Evolutionary conservation across 2,113 vertebrate genomes (phyloP).

Genomic region (Todiramphus saurophagus): DNA sequence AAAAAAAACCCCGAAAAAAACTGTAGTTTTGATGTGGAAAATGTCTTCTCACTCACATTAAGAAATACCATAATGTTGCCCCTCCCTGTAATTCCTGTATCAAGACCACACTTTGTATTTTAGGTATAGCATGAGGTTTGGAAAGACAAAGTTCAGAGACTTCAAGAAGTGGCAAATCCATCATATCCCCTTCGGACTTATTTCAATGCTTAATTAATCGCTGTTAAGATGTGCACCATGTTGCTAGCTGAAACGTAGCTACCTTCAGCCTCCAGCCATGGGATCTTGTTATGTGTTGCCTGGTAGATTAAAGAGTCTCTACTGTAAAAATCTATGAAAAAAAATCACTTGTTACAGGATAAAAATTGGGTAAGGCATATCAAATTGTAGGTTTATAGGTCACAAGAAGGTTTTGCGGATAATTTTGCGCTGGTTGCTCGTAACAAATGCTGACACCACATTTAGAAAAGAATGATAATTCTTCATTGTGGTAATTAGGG

Average conservation of each 20-base stretch:
- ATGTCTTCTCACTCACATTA: not conserved
- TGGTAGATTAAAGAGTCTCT: not conserved
- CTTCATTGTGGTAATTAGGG: not conserved
- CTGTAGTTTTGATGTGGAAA: not conserved
- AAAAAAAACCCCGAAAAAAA: not conserved
- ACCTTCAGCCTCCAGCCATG: conserved; percentile 37
- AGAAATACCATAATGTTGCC: not conserved
- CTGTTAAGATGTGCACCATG: not conserved
- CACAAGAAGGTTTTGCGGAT: conserved; percentile 9
- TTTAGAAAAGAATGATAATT: conserved; percentile 21
- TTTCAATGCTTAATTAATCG: conserved; percentile 21
- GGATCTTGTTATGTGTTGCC: not conserved
- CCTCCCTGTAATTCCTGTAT: not conserved
- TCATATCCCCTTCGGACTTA: conserved; percentile 4
- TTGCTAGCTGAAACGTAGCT: not conserved
- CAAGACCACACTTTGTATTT: not conserved
- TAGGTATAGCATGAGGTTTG: not conserved
- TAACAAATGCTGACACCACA: conserved; percentile 20
- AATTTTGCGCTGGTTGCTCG: not conserved
- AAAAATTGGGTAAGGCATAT: conserved; percentile 11
- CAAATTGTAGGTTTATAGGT: conserved; percentile 48
- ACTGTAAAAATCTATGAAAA: not conserved
- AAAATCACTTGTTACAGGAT: not conserved
- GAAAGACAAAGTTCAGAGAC: conserved; percentile 8
- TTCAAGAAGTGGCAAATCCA: not conserved